These are phyloP conservation scores for Anodontia alba DNA, from an alignment of 2,888 invertebrate genomes.

Conservation along the genomic window DNA sequence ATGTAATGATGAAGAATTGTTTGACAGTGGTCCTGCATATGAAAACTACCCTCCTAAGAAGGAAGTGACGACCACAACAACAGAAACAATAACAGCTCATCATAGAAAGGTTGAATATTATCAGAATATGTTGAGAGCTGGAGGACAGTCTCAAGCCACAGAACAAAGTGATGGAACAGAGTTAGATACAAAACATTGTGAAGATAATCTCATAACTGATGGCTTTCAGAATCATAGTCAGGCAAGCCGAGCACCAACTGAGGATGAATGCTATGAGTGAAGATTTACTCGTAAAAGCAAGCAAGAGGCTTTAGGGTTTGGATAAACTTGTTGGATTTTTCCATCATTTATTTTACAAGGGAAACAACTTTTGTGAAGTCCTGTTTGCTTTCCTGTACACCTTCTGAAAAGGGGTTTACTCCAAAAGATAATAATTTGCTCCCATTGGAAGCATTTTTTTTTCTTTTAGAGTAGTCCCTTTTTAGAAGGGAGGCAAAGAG, in stretches of 20 bases:
- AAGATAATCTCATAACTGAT: too few relatives aligned
- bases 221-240: neutral
- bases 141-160: neutral
- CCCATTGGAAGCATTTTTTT: too few relatives aligned
- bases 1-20: constrained; percentile 17
- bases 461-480: too few relatives aligned
- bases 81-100: constrained; percentile 4
- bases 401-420: too few relatives aligned
- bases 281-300: too few relatives aligned
- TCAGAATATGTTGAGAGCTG: neutral
- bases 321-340: too few relatives aligned
- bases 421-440: too few relatives aligned
- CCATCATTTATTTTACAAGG: too few relatives aligned
- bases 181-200: neutral
- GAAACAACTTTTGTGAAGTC: too few relatives aligned
- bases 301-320: too few relatives aligned
- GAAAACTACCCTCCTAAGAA: neutral
- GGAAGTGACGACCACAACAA: neutral
- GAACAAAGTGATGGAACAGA: neutral
- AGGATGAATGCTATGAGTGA: neutral
- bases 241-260: neutral
- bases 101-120: neutral
- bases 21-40: constrained; percentile 15
- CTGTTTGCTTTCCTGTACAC: too few relatives aligned
- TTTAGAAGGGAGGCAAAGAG: too few relatives aligned